Evolutionary conservation across 1,140 invertebrate genomes (phyloP).

Genomic region (Apis florea): DNA sequence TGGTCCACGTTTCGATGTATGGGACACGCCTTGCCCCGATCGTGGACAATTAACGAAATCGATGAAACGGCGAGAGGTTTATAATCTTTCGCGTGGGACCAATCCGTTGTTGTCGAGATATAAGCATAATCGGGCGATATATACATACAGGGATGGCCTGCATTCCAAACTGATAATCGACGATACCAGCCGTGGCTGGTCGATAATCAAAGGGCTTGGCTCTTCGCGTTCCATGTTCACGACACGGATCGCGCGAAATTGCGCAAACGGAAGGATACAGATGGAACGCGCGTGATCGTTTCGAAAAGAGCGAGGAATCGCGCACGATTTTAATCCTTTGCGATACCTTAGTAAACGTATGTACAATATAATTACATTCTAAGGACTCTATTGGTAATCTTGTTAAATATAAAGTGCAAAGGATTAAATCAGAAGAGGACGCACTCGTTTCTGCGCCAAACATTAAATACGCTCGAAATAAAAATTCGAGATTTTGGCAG

Average conservation of each 20-base stretch:
- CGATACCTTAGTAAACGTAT: no score
- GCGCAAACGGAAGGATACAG: not conserved
- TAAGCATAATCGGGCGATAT: conserved; percentile 41
- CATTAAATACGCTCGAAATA: no score
- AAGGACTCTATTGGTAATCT: no score
- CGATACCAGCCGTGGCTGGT: conserved; percentile 39
- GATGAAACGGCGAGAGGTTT: conserved; percentile 13
- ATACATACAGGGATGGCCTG: not conserved
- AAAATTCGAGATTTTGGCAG: no score
- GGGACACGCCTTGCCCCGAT: not conserved
- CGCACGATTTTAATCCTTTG: no score
- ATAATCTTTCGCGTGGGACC: conserved; percentile 30
- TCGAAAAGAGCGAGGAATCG: no score
- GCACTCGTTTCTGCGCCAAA: no score
- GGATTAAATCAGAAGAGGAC: no score
- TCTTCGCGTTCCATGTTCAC: conserved; percentile 15
- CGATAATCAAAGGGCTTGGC: conserved; percentile 53
- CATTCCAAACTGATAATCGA: conserved; percentile 41
- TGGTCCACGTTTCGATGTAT: no score
- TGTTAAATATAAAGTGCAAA: no score
- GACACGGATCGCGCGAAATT: conserved; percentile 24
- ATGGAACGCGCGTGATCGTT: not conserved
- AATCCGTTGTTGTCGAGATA: conserved; percentile 35
- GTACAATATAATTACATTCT: no score
- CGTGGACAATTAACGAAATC: not conserved